Conservation (phyloP, 2,888 invertebrate species). For the Spialia ferax region DNA sequence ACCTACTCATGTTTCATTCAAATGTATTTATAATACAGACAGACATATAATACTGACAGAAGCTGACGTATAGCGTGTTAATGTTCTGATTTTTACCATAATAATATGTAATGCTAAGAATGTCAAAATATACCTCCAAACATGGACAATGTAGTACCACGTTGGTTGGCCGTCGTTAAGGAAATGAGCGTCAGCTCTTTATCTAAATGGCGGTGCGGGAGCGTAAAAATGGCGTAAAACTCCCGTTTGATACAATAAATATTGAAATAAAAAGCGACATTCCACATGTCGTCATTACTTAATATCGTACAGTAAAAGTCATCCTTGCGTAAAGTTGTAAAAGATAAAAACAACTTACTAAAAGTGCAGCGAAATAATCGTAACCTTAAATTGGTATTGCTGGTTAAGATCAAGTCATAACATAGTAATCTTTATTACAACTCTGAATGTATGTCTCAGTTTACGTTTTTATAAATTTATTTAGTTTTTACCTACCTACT, state of each 20-base stretch:
- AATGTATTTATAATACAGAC: too few relatives aligned
- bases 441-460: too few relatives aligned
- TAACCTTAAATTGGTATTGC: not conserved
- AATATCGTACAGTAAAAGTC: constrained; percentile 45
- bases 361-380: constrained; percentile 2
- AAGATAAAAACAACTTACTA: constrained; percentile 20
- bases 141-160: constrained; percentile 29
- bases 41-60: not conserved
- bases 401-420: not conserved
- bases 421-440: not conserved
- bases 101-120: constrained; percentile 39
- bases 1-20: too few relatives aligned
- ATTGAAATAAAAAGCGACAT: constrained; percentile 68
- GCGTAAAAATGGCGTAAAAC: constrained; percentile 77
- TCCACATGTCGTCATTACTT: constrained; percentile 48
- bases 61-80: not conserved
- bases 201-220: constrained; percentile 74
- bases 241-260: constrained; percentile 72
- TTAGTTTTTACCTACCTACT: too few relatives aligned
- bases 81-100: not conserved
- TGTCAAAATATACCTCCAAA: not conserved
- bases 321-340: constrained; percentile 21
- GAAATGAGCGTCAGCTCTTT: constrained; percentile 75
- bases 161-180: constrained; percentile 58
- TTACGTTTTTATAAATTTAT: too few relatives aligned